phyloP scores from a whole-genome alignment of 2,113 vertebrate genomes.

The Anas platyrhynchos region DNA sequence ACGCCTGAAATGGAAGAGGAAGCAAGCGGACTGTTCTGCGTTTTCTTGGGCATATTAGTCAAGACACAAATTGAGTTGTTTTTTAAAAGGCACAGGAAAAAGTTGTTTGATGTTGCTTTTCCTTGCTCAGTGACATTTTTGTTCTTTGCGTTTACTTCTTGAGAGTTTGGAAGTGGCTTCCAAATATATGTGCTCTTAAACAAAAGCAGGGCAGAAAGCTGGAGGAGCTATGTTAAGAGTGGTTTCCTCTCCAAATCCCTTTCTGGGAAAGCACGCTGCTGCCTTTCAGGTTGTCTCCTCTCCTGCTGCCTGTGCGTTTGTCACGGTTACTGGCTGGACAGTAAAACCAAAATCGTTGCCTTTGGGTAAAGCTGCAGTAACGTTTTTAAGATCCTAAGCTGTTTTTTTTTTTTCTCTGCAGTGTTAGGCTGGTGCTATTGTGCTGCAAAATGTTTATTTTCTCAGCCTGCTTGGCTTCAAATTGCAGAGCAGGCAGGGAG shows the following conservation, averaged over 20 bases:
- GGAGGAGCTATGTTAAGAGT: neutral
- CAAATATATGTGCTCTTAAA: neutral
- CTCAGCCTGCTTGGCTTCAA: neutral
- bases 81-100: neutral
- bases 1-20: neutral
- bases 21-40: neutral
- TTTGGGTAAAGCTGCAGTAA: neutral
- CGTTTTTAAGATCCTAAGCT: neutral
- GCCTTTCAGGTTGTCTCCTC: neutral
- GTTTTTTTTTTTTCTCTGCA: neutral
- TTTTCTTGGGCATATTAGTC: neutral
- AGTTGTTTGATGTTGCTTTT: neutral
- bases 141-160: neutral
- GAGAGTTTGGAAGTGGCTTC: neutral
- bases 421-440: neutral
- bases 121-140: neutral
- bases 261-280: neutral
- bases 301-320: neutral
- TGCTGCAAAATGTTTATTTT: neutral
- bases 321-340: neutral
- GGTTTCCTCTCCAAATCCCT: neutral
- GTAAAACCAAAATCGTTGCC: neutral
- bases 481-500: neutral
- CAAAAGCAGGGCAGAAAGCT: constrained; percentile 2
- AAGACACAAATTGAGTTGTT: neutral